These are phyloP conservation scores for Mythimna lalbum DNA, from an alignment of 2,888 invertebrate genomes.

Conservation along the genomic window DNA sequence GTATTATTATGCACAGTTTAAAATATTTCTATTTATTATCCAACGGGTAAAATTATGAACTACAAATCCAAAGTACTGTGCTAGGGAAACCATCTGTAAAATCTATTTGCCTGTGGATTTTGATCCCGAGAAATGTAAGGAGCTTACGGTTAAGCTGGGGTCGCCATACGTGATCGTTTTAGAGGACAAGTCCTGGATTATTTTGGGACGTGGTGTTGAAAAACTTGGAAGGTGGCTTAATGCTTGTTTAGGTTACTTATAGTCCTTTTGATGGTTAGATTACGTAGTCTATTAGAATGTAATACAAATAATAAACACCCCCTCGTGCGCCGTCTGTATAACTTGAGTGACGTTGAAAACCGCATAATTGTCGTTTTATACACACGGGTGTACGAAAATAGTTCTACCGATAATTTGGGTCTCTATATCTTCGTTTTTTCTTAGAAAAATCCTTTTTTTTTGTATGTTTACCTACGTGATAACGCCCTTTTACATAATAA, in stretches of 20 bases:
- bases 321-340: too few species aligned
- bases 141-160: slow-evolving; percentile 51
- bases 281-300: background rate
- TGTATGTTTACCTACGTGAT: too few species aligned
- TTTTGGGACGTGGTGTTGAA: slow-evolving; percentile 6
- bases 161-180: slow-evolving; percentile 36
- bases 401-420: too few species aligned
- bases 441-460: too few species aligned
- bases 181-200: slow-evolving; percentile 39
- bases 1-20: too few species aligned
- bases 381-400: too few species aligned
- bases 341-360: too few species aligned
- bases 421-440: too few species aligned
- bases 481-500: too few species aligned
- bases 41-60: background rate
- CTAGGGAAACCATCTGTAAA: slow-evolving; percentile 33
- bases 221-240: background rate
- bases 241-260: background rate
- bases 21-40: background rate
- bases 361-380: too few species aligned
- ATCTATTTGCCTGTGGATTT: slow-evolving; percentile 44
- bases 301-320: too few species aligned
- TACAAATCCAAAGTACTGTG: slow-evolving; percentile 6
- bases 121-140: slow-evolving; percentile 50
- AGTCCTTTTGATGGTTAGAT: background rate